Evolutionary conservation across 2,113 vertebrate species (phyloP).

Genomic region (Eurystomus gularis): DNA sequence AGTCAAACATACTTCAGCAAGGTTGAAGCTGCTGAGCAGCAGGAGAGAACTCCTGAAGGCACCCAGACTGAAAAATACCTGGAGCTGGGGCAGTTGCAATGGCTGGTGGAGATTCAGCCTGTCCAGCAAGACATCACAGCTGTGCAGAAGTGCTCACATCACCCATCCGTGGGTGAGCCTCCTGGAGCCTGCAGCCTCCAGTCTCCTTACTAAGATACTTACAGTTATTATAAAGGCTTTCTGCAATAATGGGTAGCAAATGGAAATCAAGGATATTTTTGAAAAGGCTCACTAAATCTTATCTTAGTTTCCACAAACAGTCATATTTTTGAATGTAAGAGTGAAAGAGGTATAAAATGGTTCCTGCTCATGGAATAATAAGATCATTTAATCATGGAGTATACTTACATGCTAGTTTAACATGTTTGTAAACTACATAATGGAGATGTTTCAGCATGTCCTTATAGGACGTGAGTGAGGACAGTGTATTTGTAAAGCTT

Average conservation of each 20-base stretch:
- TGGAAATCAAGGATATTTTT: neutral
- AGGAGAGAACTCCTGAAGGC: neutral
- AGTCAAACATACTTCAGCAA: neutral
- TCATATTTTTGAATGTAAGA: neutral
- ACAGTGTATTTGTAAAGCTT: neutral
- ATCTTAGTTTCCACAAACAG: neutral
- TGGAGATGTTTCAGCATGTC: neutral
- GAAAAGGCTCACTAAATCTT: neutral
- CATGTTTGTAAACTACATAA: neutral
- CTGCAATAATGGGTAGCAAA: neutral
- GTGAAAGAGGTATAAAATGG: neutral
- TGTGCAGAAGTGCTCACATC: neutral
- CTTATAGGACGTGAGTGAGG: neutral
- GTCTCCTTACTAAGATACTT: neutral
- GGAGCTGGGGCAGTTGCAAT: fast-evolving
- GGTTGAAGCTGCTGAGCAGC: neutral
- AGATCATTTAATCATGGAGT: neutral
- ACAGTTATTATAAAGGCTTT: neutral
- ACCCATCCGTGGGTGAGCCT: neutral
- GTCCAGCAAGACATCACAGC: fast-evolving
- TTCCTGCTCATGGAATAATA: neutral
- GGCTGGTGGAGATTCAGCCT: neutral
- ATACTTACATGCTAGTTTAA: neutral
- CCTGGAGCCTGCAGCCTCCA: neutral
- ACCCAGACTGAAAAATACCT: neutral